A percentile compares a stretch with the other conserved stretches of the same genome.
Evolutionary conservation across 2,888 invertebrate genomes (phyloP).

Genomic region (Bimastos eiseni): DNA sequence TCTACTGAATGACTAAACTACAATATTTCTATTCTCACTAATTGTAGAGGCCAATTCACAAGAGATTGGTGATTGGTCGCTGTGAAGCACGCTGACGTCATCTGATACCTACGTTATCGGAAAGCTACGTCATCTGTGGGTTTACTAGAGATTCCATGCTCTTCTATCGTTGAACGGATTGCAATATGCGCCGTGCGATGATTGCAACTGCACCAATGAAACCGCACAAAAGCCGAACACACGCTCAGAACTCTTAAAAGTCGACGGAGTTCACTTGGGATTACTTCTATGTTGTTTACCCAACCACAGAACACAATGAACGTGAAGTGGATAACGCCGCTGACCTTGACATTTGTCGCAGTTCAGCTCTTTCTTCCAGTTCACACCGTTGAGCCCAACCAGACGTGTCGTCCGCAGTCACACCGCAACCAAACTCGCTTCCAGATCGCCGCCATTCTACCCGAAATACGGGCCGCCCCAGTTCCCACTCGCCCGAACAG

Average conservation of each 20-base stretch:
- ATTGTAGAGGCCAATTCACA: not conserved
- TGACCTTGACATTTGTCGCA: not conserved
- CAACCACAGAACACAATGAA: not conserved
- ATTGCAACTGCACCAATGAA: not conserved
- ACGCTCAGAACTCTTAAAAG: not conserved
- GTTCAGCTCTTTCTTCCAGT: not conserved
- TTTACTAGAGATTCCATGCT: not conserved
- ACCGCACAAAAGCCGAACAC: not conserved
- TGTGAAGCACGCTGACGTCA: not conserved
- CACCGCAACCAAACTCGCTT: not conserved
- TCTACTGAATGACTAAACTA: not conserved
- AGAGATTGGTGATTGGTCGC: not conserved
- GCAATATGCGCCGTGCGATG: not conserved
- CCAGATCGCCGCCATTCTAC: not conserved
- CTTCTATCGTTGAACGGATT: not conserved
- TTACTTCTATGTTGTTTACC: not conserved
- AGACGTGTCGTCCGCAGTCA: not conserved
- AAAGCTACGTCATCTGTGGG: not conserved
- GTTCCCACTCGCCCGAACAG: not conserved
- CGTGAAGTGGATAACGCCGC: not conserved
- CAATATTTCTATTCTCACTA: not conserved
- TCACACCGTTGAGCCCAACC: not conserved
- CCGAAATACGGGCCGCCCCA: not conserved
- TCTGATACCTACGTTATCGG: too few species aligned
- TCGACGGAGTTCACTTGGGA: not conserved